phyloP scores from a whole-genome alignment of 2,113 vertebrate species.

The Epinephelus lanceolatus region DNA sequence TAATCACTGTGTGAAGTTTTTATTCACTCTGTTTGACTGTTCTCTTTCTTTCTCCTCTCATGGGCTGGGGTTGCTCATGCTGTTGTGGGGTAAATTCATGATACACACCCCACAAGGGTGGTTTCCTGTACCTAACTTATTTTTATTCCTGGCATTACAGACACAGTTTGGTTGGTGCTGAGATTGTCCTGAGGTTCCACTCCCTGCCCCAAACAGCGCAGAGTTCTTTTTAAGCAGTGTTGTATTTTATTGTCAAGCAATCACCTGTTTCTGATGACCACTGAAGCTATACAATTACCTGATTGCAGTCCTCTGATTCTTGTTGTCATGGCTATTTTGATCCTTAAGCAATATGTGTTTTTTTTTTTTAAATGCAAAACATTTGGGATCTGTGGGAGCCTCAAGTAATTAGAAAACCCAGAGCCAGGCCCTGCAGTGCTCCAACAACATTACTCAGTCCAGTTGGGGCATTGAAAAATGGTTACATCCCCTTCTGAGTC shows the following conservation, averaged over 20 bases:
- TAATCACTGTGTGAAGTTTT: no score
- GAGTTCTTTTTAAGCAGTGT: not conserved
- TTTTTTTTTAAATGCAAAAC: conserved; percentile 8
- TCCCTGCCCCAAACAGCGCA: not conserved
- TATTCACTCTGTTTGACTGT: no score
- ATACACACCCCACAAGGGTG: no score
- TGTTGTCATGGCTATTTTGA: not conserved
- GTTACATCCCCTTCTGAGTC: not conserved
- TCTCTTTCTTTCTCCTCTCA: no score
- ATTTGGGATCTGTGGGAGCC: not conserved
- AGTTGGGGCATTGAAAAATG: conserved; percentile 1
- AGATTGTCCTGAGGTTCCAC: no score
- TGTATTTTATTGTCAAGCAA: not conserved
- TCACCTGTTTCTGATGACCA: not conserved
- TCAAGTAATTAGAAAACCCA: not conserved
- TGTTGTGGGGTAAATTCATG: no score
- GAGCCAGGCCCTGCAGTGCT: not conserved
- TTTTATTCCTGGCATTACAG: not conserved
- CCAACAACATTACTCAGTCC: not conserved
- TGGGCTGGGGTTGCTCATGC: no score
- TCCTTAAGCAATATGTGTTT: not conserved
- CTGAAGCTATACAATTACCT: not conserved
- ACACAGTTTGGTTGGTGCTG: not conserved
- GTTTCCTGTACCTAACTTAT: no score
- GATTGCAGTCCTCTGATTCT: not conserved